Evolutionary conservation across 2,888 invertebrate genomes (phyloP), one percentile per base, ranked within the genome.

Genomic region (Schizotus pectinicornis): DNA sequence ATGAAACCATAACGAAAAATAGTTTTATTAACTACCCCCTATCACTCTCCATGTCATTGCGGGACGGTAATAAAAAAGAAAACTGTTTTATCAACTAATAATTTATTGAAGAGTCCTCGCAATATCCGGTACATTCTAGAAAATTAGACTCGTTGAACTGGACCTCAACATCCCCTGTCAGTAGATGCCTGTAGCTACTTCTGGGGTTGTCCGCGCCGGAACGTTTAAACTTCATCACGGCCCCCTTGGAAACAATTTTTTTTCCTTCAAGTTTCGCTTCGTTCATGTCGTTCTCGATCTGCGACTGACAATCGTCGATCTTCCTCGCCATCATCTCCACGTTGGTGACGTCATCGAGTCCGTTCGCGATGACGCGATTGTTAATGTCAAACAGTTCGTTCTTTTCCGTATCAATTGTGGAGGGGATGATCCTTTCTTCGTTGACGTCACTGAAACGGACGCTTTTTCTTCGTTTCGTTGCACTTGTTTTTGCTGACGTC

Each of bases 251-350:
- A n/a, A n/a, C n/a, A n/a, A n/a, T n/a, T n/a, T n/a, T n/a, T n/a
- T n/a, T n/a, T n/a, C n/a, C n/a, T n/a, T n/a, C n/a, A n/a, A n/a
- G n/a, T 63, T 78, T 77, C 0, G 65, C 65, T 54, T 78, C 77
- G 52, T 80, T 80, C 7, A 80, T 73, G 48, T 77, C 75, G 55
- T 80, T 80, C 64, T 80, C 80, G 8, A 80, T 72, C 61, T 79
- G 75, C 0, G 77, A 77, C 63, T 80, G 76, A 56, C 64, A 78
- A 7, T 55, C 65, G 35, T 80, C 79, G 3, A 80, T 63, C 2
- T 67, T 71, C 38, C 73, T 69, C 1, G 74, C 64, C 5, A 79
- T 71, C 62, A 77, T 75, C 37, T 77, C 72, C 3, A 77, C 46
- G 6, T 57, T 32, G 7, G 32, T 49, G 6, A 13, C 22, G 1